These are phyloP conservation scores for Elgonia sp. DNA, from an alignment of 2,888 invertebrate species.

Conservation along the genomic window DNA sequence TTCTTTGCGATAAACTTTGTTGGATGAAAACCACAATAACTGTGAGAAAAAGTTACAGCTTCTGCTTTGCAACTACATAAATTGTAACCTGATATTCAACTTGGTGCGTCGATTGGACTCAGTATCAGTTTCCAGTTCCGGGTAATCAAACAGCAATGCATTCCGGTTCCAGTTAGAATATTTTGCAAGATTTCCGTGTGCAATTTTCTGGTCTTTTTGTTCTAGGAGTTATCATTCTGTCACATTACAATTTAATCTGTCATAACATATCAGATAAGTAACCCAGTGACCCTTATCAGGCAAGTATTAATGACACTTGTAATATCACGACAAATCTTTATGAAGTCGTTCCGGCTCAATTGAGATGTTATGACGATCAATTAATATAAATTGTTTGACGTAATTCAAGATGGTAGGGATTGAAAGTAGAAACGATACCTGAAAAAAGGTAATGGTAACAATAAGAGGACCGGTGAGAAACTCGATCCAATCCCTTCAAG, in stretches of 20 bases:
- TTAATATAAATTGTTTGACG: constrained; percentile 40
- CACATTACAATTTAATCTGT: constrained; percentile 30
- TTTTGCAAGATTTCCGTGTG: neutral
- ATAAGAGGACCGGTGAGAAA: constrained; percentile 1
- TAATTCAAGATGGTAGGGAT: constrained; percentile 1
- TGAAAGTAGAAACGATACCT: neutral
- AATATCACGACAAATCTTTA: constrained; percentile 14
- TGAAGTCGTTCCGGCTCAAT: constrained; percentile 16
- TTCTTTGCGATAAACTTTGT: neutral
- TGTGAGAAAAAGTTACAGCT: constrained; percentile 7
- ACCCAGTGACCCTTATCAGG: constrained; percentile 2
- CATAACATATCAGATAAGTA: constrained; percentile 20
- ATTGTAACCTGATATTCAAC: constrained; percentile 28
- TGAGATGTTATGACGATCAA: constrained; percentile 40
- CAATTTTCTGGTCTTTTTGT: neutral
- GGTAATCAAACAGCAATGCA: neutral
- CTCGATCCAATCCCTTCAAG: constrained; percentile 27
- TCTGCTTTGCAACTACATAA: constrained; percentile 14
- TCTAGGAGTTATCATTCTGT: neutral
- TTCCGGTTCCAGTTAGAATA: neutral
- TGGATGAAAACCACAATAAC: neutral
- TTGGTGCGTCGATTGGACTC: neutral
- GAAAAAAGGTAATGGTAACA: constrained; percentile 26
- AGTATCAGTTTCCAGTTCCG: neutral
- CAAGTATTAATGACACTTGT: constrained; percentile 21